A percentile compares a stretch with the other conserved stretches of the same genome.
phyloP scores from a whole-genome alignment of 2,113 vertebrate genomes.

The Centrocercus urophasianus region DNA sequence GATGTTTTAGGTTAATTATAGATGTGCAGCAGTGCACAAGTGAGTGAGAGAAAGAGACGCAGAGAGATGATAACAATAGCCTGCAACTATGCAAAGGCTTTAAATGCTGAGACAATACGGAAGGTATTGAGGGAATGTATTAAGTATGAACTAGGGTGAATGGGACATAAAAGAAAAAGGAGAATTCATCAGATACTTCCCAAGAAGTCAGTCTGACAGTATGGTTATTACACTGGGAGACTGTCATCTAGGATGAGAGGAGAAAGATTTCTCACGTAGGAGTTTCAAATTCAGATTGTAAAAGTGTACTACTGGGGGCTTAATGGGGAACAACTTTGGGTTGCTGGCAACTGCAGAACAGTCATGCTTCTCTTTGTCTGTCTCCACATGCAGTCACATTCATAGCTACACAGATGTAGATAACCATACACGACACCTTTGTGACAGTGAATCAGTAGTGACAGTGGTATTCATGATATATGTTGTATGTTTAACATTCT shows the following conservation, averaged over 20 bases:
- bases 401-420: not conserved
- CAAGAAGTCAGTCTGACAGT: not conserved
- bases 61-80: constrained; percentile 33
- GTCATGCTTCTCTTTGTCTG: not conserved
- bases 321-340: not conserved
- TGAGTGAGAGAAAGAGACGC: not conserved
- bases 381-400: not conserved
- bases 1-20: constrained; percentile 61
- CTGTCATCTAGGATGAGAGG: not conserved
- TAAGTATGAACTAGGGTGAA: not conserved
- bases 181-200: too few species aligned
- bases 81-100: not conserved
- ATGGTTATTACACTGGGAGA: not conserved
- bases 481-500: not conserved
- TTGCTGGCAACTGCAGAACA: not conserved
- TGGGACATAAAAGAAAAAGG: not conserved
- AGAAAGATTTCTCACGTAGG: not conserved
- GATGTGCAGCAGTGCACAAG: not conserved
- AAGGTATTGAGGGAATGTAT: not conserved
- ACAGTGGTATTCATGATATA: not conserved
- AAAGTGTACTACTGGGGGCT: not conserved
- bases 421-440: not conserved
- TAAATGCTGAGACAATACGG: constrained; percentile 11
- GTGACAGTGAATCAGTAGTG: not conserved
- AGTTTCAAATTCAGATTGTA: not conserved